Conservation (phyloP, 2,888 invertebrate genomes). For the Coenonympha glycerion region DNA sequence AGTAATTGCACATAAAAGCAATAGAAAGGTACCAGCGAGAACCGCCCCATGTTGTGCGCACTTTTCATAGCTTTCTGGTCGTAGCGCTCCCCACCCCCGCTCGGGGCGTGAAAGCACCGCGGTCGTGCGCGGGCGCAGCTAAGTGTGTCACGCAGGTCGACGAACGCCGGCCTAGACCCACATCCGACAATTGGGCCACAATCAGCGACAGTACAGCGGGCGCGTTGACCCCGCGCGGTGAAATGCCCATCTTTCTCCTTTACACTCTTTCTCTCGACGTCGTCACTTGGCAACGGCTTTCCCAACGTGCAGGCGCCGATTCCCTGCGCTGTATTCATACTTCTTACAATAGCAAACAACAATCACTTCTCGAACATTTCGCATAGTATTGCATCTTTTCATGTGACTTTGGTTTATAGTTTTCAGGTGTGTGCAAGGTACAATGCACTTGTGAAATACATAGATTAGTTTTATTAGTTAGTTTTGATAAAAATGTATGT, state of each 20-base stretch:
- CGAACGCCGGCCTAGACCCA: conserved; percentile 77
- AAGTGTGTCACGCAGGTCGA: conserved; percentile 74
- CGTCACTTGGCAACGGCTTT: conserved; percentile 53
- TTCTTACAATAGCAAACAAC: too few relatives aligned
- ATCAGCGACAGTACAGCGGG: conserved; percentile 74
- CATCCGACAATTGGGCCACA: conserved; percentile 73
- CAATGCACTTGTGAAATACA: too few relatives aligned
- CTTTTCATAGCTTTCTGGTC: conserved; percentile 66
- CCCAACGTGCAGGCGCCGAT: conserved; percentile 42
- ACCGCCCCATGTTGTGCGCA: conserved; percentile 24
- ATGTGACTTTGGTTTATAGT: too few relatives aligned
- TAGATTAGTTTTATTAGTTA: too few relatives aligned
- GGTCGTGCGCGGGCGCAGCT: conserved; percentile 61
- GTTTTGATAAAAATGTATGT: too few relatives aligned
- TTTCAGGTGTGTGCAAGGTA: too few relatives aligned
- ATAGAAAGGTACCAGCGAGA: conserved; percentile 23
- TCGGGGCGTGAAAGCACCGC: conserved; percentile 69
- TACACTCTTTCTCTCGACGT: conserved; percentile 72
- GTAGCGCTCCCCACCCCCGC: conserved; percentile 50
- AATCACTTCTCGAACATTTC: too few relatives aligned
- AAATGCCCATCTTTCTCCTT: conserved; percentile 73
- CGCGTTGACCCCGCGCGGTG: conserved; percentile 72
- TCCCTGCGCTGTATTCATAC: conserved; percentile 25
- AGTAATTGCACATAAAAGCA: not conserved
- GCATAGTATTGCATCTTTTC: too few relatives aligned